These are phyloP conservation scores for Cyrtodaria siliqua DNA, from an alignment of 2,888 invertebrate genomes.

Conservation along the genomic window DNA sequence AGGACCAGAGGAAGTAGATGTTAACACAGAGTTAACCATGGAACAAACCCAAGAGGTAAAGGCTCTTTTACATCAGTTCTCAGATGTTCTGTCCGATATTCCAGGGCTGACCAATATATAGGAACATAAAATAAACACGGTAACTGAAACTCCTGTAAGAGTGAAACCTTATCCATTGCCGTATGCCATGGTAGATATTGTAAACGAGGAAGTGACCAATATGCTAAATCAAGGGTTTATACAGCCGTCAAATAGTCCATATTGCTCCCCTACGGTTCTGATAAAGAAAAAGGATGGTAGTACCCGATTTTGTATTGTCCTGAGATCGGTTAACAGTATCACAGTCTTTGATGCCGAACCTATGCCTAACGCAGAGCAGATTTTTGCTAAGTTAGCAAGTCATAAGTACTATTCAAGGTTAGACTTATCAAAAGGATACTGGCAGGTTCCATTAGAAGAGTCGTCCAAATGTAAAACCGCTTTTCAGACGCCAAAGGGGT, in stretches of 20 bases:
- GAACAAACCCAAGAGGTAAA: no score
- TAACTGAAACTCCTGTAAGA: constrained; percentile 35
- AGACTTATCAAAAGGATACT: constrained; percentile 63
- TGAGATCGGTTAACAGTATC: constrained; percentile 55
- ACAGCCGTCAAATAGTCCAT: constrained; percentile 56
- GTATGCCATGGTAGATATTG: constrained; percentile 26
- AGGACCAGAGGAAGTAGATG: no score
- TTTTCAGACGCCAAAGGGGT: constrained; percentile 48
- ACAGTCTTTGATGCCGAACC: constrained; percentile 67
- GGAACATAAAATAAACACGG: constrained; percentile 35
- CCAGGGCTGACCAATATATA: constrained; percentile 26
- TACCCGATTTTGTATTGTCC: constrained; percentile 64
- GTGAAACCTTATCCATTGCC: constrained; percentile 48
- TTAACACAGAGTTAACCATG: no score
- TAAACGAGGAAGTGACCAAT: constrained; percentile 50
- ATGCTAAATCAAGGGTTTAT: constrained; percentile 58
- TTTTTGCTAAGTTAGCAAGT: constrained; percentile 56
- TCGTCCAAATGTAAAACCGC: constrained; percentile 38
- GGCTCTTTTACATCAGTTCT: no score
- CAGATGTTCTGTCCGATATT: constrained; percentile 32
- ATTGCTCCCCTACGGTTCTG: constrained; percentile 56
- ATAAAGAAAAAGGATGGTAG: constrained; percentile 57
- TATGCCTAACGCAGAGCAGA: constrained; percentile 58
- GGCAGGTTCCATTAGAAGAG: constrained; percentile 51
- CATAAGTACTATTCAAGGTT: constrained; percentile 53